Percentiles rank a stretch among this genome's conserved stretches.
These are phyloP conservation scores for Pentalonia nigronervosa DNA, from an alignment of 1,140 invertebrate genomes.

Conservation along the genomic window DNA sequence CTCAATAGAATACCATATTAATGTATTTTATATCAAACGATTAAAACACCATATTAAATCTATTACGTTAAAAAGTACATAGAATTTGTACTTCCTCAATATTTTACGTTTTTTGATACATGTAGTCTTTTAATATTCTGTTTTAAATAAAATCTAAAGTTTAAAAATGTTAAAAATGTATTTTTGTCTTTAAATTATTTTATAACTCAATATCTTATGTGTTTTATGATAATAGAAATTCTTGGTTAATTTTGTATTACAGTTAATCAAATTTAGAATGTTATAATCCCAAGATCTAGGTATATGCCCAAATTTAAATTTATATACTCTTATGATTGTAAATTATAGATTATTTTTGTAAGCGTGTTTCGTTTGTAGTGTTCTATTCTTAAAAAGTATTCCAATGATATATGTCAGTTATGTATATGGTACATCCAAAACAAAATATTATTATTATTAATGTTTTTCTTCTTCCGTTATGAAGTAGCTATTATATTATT, in stretches of 20 bases:
- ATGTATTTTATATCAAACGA: not conserved
- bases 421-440: not conserved
- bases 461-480: not conserved
- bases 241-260: not conserved
- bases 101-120: not conserved
- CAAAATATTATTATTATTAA: conserved; percentile 6
- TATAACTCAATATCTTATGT: too few relatives aligned
- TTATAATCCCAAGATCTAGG: not conserved
- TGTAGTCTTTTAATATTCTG: not conserved
- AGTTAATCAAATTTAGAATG: not conserved
- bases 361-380: not conserved
- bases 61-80: not conserved
- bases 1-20: not conserved
- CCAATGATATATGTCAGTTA: not conserved
- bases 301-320: not conserved
- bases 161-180: not conserved
- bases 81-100: not conserved
- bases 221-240: not conserved
- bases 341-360: not conserved
- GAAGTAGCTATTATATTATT: conserved; percentile 6
- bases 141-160: not conserved
- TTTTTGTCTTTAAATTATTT: not conserved
- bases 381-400: not conserved
- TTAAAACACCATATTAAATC: not conserved
- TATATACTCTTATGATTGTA: not conserved